Percentiles rank a stretch among this genome's conserved stretches.
Evolutionary conservation across 2,113 vertebrate species (phyloP).

Genomic region (Platycercus adscitus): DNA sequence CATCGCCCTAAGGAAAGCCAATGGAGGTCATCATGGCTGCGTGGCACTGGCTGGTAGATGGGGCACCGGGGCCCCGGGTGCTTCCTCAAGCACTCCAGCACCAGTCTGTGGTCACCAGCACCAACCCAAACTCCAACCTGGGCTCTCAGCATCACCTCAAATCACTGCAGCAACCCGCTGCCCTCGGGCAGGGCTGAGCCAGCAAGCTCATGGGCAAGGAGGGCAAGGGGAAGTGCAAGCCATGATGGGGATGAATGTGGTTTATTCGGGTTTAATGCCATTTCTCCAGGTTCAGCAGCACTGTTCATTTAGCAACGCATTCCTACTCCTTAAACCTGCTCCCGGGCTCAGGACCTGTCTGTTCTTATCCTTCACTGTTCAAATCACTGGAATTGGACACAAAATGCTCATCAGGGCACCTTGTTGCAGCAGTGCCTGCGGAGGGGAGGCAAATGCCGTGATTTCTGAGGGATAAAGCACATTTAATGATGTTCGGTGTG

Average conservation of each 20-base stretch:
- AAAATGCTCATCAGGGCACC: fast-evolving
- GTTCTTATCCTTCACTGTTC: neutral
- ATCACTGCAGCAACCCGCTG: fast-evolving
- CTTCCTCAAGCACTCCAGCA: neutral
- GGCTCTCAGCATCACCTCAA: neutral
- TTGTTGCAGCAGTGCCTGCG: fast-evolving
- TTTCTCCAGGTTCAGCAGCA: neutral
- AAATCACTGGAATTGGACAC: neutral
- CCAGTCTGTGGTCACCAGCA: neutral
- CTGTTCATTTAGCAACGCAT: neutral
- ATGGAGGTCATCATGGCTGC: fast-evolving
- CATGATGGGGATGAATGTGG: fast-evolving
- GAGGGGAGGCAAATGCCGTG: fast-evolving
- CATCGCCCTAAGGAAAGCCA: fast-evolving
- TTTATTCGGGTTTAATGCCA: neutral
- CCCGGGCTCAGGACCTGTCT: neutral
- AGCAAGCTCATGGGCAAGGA: fast-evolving
- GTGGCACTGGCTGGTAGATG: neutral
- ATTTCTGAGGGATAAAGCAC: neutral
- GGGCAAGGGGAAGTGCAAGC: fast-evolving
- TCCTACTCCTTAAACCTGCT: fast-evolving
- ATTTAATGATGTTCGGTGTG: fast-evolving
- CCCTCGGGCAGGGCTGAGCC: neutral
- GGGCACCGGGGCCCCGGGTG: fast-evolving
- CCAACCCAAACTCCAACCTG: fast-evolving